Conservation (phyloP, 2,888 invertebrate genomes). For the Acanthosoma haemorrhoidale region DNA sequence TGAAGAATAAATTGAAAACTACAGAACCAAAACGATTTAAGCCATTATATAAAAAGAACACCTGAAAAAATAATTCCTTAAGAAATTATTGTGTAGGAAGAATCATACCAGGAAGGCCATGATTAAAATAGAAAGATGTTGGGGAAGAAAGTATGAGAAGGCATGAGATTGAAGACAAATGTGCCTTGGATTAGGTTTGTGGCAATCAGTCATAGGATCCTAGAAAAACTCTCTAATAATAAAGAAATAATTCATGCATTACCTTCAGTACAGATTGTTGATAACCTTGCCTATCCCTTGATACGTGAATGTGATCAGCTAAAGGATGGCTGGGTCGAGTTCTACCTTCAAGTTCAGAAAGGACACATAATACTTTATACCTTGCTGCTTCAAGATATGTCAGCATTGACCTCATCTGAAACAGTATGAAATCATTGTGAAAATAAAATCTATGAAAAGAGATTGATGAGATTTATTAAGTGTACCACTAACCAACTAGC, state of each 20-base stretch:
- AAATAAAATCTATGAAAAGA: background rate
- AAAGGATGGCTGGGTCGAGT: conserved; percentile 74
- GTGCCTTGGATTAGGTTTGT: conserved; percentile 44
- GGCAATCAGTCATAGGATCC: too few relatives aligned
- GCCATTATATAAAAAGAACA: too few relatives aligned
- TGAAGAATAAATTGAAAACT: too few relatives aligned
- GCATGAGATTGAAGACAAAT: background rate
- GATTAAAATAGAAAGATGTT: too few relatives aligned
- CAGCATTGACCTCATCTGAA: conserved; percentile 85
- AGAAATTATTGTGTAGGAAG: too few relatives aligned
- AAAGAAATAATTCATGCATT: too few relatives aligned
- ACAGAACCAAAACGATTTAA: too few relatives aligned
- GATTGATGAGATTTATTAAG: background rate
- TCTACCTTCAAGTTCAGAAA: conserved; percentile 75
- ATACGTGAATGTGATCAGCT: conserved; percentile 77
- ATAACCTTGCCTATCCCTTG: conserved; percentile 82
- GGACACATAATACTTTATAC: conserved; percentile 76
- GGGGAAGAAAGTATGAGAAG: background rate
- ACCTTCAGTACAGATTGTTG: conserved; percentile 81
- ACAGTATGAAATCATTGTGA: conserved; percentile 35
- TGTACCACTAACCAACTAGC: background rate
- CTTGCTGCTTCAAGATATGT: conserved; percentile 86
- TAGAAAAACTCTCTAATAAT: background rate
- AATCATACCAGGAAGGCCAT: too few relatives aligned
- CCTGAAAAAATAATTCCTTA: too few relatives aligned